Evolutionary conservation across 2,113 vertebrate species (phyloP), one percentile per base, ranked within the genome.

Genomic region (Peucedramus taeniatus): DNA sequence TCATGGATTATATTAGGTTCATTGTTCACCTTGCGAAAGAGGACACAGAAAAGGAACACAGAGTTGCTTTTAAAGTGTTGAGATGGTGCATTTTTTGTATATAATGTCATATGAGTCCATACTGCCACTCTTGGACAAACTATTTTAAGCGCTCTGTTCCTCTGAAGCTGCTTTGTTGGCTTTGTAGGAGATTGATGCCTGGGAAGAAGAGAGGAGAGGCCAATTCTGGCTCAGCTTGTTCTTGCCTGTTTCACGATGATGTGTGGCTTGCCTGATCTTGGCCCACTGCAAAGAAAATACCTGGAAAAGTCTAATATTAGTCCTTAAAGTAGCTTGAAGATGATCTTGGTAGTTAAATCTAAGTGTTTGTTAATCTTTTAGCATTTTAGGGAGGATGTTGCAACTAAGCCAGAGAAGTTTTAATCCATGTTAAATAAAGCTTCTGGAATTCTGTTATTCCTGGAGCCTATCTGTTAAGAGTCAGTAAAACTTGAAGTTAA

Each of bases 101-200:
- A 40, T 60, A 83, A 68, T 0, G 0, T 68, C 37, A 7, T 49
- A 27, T 0, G 2, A 53, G 31, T 47, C 53, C 0, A 0, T 37
- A 4, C 18, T 49, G 45, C 49, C 44, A 22, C 59, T 72, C 40
- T 69, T 72, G 45, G 66, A 44, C 42, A 60, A 92, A 47, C 12
- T 79, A 7, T 85, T 85, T 90, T 15, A 60, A 72, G n/a, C 77
- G 23, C 45, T 44, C 3, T 50, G 12, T 68, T 92, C 70, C 53
- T 71, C 83, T 64, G 71, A 71, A 79, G 49, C 53, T 72, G 47
- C 49, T 90, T 68, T 1, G 1, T 71, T 92, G 30, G 35, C 44
- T 79, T 77, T 74, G 40, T 6, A 81, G 68, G 84, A 89, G 50
- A 71, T 10, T 31, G 87, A 44, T 81, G 60, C 63, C 69, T 92